A percentile compares a stretch with the other conserved stretches of the same genome.
phyloP scores from a whole-genome alignment of 2,113 vertebrate species.

The Ursus arctos region DNA sequence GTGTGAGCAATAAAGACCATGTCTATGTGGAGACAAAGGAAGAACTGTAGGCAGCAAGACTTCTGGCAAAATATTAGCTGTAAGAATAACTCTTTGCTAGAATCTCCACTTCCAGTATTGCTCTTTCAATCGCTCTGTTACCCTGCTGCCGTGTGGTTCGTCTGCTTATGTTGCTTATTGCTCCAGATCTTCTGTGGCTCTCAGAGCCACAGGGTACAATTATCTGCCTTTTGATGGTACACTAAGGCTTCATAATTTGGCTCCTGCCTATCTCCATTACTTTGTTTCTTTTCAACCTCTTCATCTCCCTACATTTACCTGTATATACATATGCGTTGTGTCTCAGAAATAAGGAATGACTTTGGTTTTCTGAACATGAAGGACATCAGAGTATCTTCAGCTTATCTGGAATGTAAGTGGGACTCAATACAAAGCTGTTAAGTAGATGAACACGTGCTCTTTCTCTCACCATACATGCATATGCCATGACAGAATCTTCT shows the following conservation, averaged over 20 bases:
- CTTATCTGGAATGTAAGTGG: neutral
- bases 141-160: neutral
- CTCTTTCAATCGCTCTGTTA: neutral
- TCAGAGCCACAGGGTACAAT: neutral
- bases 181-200: neutral
- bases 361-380: neutral
- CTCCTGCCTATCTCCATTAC: neutral
- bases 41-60: neutral
- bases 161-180: neutral
- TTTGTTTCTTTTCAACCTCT: neutral
- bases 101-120: neutral
- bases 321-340: neutral
- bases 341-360: neutral
- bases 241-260: neutral
- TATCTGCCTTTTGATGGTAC: neutral
- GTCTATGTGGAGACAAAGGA: neutral
- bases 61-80: neutral
- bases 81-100: neutral
- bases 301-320: neutral
- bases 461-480: neutral
- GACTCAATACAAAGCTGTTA: neutral
- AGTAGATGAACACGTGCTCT: neutral
- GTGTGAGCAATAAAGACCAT: neutral
- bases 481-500: neutral
- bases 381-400: neutral